These are phyloP conservation scores for Vannuccia rotundouncinata DNA, from an alignment of 2,888 invertebrate species.

Conservation along the genomic window DNA sequence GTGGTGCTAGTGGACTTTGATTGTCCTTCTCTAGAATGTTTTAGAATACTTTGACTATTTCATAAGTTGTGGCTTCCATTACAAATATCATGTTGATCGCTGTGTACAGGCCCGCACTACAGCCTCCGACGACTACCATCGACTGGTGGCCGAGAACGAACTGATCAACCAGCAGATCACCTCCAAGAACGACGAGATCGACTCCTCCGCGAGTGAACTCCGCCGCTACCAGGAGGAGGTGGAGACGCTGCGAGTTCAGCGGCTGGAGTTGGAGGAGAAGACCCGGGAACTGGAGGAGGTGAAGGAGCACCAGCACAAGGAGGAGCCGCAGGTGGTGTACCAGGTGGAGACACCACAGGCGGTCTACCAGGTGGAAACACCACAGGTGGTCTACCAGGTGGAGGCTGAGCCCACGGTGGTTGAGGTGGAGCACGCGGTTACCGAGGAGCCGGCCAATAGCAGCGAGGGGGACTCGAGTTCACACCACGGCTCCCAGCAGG, in stretches of 20 bases:
- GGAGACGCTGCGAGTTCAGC: constrained; percentile 27
- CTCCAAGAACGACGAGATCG: constrained; percentile 22
- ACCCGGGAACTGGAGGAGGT: not conserved
- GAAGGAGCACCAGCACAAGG: not conserved
- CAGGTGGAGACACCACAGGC: too few relatives aligned
- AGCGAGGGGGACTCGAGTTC: not conserved
- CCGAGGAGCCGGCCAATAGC: not conserved
- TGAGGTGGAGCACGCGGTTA: not conserved
- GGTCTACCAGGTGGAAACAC: too few relatives aligned
- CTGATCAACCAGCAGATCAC: constrained; percentile 21
- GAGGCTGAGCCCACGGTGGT: not conserved
- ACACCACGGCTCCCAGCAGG: not conserved
- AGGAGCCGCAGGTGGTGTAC: too few relatives aligned
- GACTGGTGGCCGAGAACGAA: constrained; percentile 31
- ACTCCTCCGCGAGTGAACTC: constrained; percentile 27
- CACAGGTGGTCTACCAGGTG: too few relatives aligned
- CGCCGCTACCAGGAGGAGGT: constrained; percentile 28
- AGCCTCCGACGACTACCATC: constrained; percentile 6
- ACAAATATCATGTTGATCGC: too few relatives aligned
- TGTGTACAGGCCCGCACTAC: not conserved
- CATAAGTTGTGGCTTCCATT: too few relatives aligned
- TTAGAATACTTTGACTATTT: too few relatives aligned
- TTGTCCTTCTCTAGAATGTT: too few relatives aligned
- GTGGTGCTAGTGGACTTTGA: too few relatives aligned
- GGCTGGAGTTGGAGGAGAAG: constrained; percentile 27